Conservation (phyloP, 1,140 invertebrate species). For the Vollenhovia emeryi region DNA sequence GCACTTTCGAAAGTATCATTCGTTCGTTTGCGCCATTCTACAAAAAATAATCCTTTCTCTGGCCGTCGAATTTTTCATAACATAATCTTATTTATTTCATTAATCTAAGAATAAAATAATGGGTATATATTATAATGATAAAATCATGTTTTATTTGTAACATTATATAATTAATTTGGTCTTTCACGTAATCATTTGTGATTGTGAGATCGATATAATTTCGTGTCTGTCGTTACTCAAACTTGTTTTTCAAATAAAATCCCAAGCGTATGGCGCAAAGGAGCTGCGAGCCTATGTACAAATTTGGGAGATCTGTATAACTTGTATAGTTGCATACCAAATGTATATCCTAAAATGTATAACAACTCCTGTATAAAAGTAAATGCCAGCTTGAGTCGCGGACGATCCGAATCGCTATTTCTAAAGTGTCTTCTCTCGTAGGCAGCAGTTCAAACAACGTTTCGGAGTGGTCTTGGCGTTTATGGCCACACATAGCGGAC, state of each 20-base stretch:
- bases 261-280: not conserved
- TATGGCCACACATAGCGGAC: slow-evolving; percentile 94
- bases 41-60: not conserved
- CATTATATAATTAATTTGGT: not conserved
- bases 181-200: not conserved
- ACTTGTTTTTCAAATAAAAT: not conserved
- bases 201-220: not conserved
- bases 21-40: slow-evolving; percentile 42
- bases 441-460: slow-evolving; percentile 92
- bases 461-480: slow-evolving; percentile 94
- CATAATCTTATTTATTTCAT: not conserved
- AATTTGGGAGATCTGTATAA: slow-evolving; percentile 16
- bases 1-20: slow-evolving; percentile 3
- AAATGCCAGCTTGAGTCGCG: slow-evolving; percentile 13
- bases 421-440: slow-evolving; percentile 82
- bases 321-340: not conserved
- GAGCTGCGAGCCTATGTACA: not conserved
- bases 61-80: not conserved
- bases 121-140: not conserved
- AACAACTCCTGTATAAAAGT: not conserved
- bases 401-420: not conserved
- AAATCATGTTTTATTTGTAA: not conserved
- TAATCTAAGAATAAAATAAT: no score
- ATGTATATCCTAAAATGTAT: not conserved
- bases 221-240: not conserved